Evolutionary conservation across 2,113 vertebrate genomes (phyloP).

Genomic region (Chloebia gouldiae): DNA sequence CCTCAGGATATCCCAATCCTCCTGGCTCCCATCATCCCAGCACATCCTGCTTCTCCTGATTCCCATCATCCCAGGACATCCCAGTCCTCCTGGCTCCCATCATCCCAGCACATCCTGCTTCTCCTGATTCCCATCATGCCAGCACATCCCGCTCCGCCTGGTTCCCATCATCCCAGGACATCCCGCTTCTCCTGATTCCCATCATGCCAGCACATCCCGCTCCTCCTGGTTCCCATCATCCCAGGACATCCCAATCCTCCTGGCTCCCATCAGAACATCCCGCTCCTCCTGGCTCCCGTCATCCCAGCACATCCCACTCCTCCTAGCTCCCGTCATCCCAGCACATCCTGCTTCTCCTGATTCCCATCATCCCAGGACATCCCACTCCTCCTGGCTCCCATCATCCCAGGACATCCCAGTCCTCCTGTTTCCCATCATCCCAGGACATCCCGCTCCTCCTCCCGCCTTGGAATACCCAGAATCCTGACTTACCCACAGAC

Average conservation of each 20-base stretch:
- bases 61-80: not conserved
- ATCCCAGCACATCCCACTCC: fast-evolving
- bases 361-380: no score
- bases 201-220: no score
- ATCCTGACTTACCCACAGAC: no score
- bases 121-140: fast-evolving
- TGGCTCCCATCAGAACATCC: not conserved
- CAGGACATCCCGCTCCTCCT: fast-evolving
- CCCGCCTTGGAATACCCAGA: not conserved
- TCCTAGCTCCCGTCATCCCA: no score
- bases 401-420: not conserved
- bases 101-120: fast-evolving
- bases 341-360: fast-evolving
- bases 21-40: not conserved
- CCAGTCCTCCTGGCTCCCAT: fast-evolving
- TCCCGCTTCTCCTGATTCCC: no score
- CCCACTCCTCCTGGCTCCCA: fast-evolving
- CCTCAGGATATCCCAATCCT: not conserved
- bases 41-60: fast-evolving
- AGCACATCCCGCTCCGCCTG: fast-evolving
- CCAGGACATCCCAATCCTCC: fast-evolving
- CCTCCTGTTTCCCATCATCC: not conserved
- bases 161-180: fast-evolving
- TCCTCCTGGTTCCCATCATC: not conserved
- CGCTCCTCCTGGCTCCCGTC: fast-evolving